Evolutionary conservation across 2,113 vertebrate genomes (phyloP).

Genomic region (Potamarius usumacintae): DNA sequence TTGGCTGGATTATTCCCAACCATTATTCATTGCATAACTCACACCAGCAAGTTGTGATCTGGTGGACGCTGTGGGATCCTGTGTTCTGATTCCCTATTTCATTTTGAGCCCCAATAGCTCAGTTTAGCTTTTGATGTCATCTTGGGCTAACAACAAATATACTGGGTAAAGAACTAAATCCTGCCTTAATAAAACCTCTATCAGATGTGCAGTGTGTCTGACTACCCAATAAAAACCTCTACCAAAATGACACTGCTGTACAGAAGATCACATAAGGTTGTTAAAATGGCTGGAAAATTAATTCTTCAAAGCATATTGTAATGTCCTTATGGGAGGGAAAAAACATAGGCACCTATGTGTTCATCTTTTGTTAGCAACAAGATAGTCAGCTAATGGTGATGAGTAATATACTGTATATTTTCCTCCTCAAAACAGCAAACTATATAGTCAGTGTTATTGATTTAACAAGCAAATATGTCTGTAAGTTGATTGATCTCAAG

Average conservation of each 20-base stretch:
- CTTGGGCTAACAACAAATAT: neutral
- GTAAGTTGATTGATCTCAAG: neutral
- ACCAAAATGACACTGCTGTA: neutral
- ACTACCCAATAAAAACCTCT: neutral
- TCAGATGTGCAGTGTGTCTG: neutral
- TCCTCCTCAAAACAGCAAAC: neutral
- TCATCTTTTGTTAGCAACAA: neutral
- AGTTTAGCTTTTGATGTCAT: neutral
- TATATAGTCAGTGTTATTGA: too few species aligned
- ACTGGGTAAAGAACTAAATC: neutral
- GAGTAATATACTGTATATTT: neutral
- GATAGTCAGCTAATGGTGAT: neutral
- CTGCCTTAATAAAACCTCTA: neutral
- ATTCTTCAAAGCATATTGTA: neutral
- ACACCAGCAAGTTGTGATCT: neutral
- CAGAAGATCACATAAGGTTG: neutral
- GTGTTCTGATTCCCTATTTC: neutral
- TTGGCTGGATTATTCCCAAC: neutral
- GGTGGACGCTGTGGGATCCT: neutral
- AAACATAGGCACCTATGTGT: neutral
- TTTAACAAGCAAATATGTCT: too few species aligned
- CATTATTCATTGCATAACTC: conserved; percentile 6
- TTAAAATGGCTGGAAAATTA: neutral
- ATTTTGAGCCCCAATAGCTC: neutral
- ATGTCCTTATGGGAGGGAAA: too few species aligned